Base-by-base conservation (phyloP, 2,888 invertebrate genomes). In the Tridacna crocea region DNA sequence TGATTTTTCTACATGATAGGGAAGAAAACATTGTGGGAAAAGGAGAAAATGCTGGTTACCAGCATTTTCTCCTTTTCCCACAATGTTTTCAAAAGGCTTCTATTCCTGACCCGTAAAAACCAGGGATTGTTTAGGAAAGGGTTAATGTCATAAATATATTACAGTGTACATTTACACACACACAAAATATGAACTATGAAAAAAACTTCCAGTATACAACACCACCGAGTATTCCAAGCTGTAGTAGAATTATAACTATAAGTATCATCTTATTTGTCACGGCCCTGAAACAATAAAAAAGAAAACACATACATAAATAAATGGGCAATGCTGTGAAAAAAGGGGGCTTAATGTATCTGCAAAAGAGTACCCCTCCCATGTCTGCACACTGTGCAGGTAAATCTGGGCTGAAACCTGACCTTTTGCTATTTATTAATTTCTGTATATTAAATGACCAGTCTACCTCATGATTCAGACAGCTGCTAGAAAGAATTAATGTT, bases 181-280 rank as follows among this genome's bases (percentile, higher is more conserved):
- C 24, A n/a, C 60, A 36, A 48, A 36, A 51, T 22, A 12, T 68
- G n/a, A 8, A 58, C 72, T 74, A 70, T 46, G 74, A 70, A 83
- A 94, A 93, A 84, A 94, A 96, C 92, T 96, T 96, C 80, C 96
- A 94, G 90, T 96, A 96, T n/a, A 96, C 92, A 66, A 96, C 91
- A 51, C 95, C 95, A 63, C 95, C 95, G 22, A 97, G 95, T 88
- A 97, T 97, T 63, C 95, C 95, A 58, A 96, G 88, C 95, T 97
- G 97, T 77, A 97, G 91, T 1, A 97, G 58, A 79, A 97, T 97
- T 72, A 97, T 97, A 66, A 96, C 90, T 86, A 97, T 96, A 65
- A 97, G 94, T 79, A 97, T 95, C 73, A 97, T 94, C 93, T 97
- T 97, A 94, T 97, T 97, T 81, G 97, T 96, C 55, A 97, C 92